Percentiles rank a stretch among this genome's conserved stretches.
Conservation (phyloP, 2,113 vertebrate species). For the Canis aureus region DNA sequence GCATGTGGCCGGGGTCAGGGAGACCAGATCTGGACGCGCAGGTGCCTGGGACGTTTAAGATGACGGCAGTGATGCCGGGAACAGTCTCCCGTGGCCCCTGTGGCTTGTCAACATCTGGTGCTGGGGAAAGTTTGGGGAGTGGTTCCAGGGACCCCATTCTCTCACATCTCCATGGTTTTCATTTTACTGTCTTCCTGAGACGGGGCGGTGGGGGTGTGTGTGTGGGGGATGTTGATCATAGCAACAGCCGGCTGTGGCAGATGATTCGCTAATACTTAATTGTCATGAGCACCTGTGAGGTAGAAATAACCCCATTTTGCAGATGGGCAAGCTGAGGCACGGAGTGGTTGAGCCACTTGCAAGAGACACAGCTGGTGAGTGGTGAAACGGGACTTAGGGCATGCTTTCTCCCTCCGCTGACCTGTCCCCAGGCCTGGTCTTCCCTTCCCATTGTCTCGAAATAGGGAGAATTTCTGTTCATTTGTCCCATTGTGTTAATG, state of each 20-base stretch:
- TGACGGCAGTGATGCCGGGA: background rate
- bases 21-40: background rate
- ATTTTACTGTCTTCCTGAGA: background rate
- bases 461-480: background rate
- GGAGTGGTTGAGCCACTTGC: rapidly evolving
- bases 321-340: constrained; percentile 36
- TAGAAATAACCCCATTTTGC: background rate
- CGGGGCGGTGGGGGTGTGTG: no score
- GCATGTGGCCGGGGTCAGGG: background rate
- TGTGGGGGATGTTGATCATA: background rate
- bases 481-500: background rate
- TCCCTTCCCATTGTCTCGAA: background rate
- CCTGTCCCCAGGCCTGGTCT: background rate
- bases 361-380: background rate
- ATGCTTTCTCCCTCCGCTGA: background rate
- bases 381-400: background rate
- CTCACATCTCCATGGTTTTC: background rate
- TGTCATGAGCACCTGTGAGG: background rate
- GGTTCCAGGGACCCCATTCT: background rate
- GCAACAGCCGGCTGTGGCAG: background rate
- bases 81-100: background rate
- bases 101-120: background rate
- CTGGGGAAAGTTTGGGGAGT: background rate
- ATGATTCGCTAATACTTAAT: rapidly evolving
- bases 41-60: background rate